phyloP scores from a whole-genome alignment of 2,888 invertebrate species.

The Orthosia incerta region DNA sequence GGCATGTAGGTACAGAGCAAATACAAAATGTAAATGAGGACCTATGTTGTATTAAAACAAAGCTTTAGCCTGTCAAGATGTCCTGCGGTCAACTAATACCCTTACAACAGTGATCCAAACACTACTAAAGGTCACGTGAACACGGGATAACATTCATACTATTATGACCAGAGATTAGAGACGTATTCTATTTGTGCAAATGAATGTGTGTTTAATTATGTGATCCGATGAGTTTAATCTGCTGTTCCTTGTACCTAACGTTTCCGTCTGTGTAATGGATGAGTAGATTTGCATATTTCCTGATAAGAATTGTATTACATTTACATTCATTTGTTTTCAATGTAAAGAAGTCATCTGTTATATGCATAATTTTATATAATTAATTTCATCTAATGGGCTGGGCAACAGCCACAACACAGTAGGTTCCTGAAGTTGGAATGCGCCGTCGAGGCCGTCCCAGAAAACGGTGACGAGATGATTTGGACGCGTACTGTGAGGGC shows the following conservation, averaged over 20 bases:
- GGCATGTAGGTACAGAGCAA: background rate
- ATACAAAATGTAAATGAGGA: background rate
- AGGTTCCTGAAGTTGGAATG: too few relatives aligned
- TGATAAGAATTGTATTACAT: background rate
- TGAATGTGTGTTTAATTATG: conserved; percentile 28
- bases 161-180: conserved; percentile 38
- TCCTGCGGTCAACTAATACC: conserved; percentile 5
- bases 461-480: too few relatives aligned
- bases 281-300: conserved; percentile 12
- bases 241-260: conserved; percentile 1
- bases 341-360: background rate
- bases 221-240: conserved; percentile 28
- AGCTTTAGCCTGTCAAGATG: conserved; percentile 1
- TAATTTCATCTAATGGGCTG: too few relatives aligned
- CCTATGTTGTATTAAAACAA: conserved; percentile 10
- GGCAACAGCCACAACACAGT: too few relatives aligned
- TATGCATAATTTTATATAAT: too few relatives aligned
- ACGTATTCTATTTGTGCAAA: conserved; percentile 44
- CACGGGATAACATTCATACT: conserved; percentile 7
- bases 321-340: background rate
- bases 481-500: too few relatives aligned
- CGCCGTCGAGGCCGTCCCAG: too few relatives aligned
- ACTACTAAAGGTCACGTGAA: conserved; percentile 24
- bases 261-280: conserved; percentile 28
- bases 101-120: conserved; percentile 36